Base-by-base conservation (phyloP, 1,140 invertebrate species). In the Meloidogyne hapla region DNA sequence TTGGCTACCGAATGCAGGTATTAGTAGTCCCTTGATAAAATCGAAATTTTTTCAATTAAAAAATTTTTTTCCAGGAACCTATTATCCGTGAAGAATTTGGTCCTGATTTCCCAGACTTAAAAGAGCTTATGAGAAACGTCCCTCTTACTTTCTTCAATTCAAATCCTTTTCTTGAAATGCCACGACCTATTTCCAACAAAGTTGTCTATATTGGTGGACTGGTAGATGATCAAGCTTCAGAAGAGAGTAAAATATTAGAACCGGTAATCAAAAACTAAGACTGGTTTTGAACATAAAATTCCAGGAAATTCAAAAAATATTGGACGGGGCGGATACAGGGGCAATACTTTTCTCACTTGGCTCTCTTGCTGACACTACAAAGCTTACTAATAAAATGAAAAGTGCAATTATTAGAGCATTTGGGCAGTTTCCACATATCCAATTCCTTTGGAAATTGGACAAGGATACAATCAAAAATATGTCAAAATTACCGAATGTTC, bases 401-500 rank as follows among this genome's bases (percentile, higher is more conserved):
- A 13, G 23, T 61, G 56, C 70, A 23, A 63, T 73, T 73, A 15
- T 73, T 18, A 28, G n/a, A 18, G 70, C 70, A 23, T 73, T 73
- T 63, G 48, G 15, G n/a, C 70, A 12, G 1, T 73, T 73, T 64
- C 45, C 56, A 33, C 26, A 73, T 9, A 40, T 56, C 10, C 56
- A 73, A 56, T 73, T 73, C 25, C 26, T 73, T 15, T 73, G 70
- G 70, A 73, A 73, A 62, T 5, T 56, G 2, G 48, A 56, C n/a
- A n/a, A n/a, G 3, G 48, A 56, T n/a, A n/a, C 12, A 5, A 56
- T n/a, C 1, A 56, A 56, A 56, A 56, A 56, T 56, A n/a, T 56
- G n/a, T 2, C 48, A 56, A 56, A n/a, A n/a, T n/a, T 56, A 10
- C 40, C 26, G 10, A 87, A 87, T 78, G 74, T 88, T 1, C 75